These are phyloP conservation scores for Ceratina japonica DNA, from an alignment of 1,140 invertebrate genomes.

Conservation along the genomic window DNA sequence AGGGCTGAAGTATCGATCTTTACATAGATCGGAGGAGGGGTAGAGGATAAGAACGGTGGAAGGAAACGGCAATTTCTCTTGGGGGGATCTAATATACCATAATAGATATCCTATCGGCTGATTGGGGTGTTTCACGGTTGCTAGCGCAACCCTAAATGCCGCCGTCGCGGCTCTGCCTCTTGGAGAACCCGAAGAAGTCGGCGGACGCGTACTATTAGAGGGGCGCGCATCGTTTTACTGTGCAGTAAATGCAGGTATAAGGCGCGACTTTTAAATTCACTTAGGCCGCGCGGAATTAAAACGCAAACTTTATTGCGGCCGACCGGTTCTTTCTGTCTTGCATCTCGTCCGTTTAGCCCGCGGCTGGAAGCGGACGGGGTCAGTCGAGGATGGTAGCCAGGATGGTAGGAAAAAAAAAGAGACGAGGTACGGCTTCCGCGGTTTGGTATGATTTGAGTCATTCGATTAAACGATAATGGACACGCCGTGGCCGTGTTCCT, in stretches of 20 bases:
- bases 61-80: slow-evolving; percentile 57
- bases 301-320: slow-evolving; percentile 61
- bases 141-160: slow-evolving; percentile 56
- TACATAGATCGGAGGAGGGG: slow-evolving; percentile 16
- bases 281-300: slow-evolving; percentile 63
- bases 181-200: slow-evolving; percentile 39
- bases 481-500: no score
- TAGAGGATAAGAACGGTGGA: slow-evolving; percentile 15
- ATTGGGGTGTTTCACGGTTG: slow-evolving; percentile 55
- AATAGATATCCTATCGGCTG: slow-evolving; percentile 64
- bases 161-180: slow-evolving; percentile 11
- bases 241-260: slow-evolving; percentile 67
- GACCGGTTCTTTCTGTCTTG: slow-evolving; percentile 57
- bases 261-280: slow-evolving; percentile 67
- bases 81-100: slow-evolving; percentile 58
- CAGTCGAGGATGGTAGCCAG: not conserved
- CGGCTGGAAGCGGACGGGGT: slow-evolving; percentile 13
- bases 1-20: slow-evolving; percentile 16
- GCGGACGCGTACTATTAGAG: slow-evolving; percentile 59
- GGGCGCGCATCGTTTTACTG: slow-evolving; percentile 54
- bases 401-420: not conserved
- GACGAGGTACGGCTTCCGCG: slow-evolving; percentile 26
- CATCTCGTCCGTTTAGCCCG: slow-evolving; percentile 8
- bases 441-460: slow-evolving; percentile 2
- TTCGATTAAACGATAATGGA: no score